Evolutionary conservation across 2,888 invertebrate species (phyloP).

Genomic region (Scaptomyza parva): DNA sequence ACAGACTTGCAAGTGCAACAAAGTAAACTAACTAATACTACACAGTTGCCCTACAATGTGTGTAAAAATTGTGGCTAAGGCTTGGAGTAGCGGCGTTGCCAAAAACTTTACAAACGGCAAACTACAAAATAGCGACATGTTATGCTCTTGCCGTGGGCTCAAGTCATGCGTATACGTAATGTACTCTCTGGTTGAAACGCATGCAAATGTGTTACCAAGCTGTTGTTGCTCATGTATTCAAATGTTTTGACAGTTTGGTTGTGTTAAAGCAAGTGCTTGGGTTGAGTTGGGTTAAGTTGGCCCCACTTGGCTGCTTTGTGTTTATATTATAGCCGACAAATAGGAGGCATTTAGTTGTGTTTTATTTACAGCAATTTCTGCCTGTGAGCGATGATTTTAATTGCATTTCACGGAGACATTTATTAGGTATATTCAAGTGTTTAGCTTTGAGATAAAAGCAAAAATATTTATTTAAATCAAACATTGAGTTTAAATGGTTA

Average conservation of each 20-base stretch:
- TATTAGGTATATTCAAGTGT: not conserved
- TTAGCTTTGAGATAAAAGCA: no score
- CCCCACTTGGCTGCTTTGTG: not conserved
- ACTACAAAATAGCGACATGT: conserved; percentile 37
- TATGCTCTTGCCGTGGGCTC: conserved; percentile 42
- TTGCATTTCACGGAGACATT: not conserved
- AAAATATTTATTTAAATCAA: no score
- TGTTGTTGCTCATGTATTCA: not conserved
- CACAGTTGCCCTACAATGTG: not conserved
- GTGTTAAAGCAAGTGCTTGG: not conserved
- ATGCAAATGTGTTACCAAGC: conserved; percentile 11
- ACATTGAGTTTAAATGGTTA: no score
- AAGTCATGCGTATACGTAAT: conserved; percentile 65
- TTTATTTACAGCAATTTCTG: conserved; percentile 10
- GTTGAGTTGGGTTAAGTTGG: not conserved
- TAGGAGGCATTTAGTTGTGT: not conserved
- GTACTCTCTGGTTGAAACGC: conserved; percentile 15
- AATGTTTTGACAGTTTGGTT: conserved; percentile 7
- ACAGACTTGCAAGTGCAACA: not conserved
- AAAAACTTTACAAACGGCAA: conserved; percentile 4
- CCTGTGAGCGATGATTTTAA: not conserved
- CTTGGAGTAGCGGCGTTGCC: conserved; percentile 2
- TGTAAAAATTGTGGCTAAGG: conserved; percentile 10
- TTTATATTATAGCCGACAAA: conserved; percentile 17
- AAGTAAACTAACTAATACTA: conserved; percentile 9